Evolutionary conservation across 2,797 vertebrate genomes (phyloP).

Genomic region (Diceros bicornis): DNA sequence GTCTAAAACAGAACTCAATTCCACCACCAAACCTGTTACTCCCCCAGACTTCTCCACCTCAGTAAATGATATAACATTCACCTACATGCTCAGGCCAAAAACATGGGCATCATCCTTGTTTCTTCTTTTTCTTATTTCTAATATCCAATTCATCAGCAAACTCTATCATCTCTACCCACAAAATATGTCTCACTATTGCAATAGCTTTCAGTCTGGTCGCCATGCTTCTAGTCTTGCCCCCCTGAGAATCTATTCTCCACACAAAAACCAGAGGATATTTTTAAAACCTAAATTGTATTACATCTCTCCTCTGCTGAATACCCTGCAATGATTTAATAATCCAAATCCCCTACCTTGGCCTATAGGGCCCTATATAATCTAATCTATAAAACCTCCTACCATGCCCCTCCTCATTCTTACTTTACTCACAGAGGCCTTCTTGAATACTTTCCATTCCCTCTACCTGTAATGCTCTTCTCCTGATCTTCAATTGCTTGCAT

Average conservation of each 20-base stretch:
- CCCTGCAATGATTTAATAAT: conserved; percentile 28
- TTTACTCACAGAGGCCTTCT: conserved; percentile 21
- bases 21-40: conserved; percentile 52
- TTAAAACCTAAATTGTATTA: conserved; percentile 44
- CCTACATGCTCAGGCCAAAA: conserved; percentile 42
- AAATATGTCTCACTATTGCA: conserved; percentile 25
- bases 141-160: conserved; percentile 54
- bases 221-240: background rate
- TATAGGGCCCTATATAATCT: background rate
- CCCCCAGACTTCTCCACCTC: background rate
- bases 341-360: conserved; percentile 19
- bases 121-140: conserved; percentile 27
- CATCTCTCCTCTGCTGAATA: conserved; percentile 33
- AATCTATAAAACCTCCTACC: background rate
- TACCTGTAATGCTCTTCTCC: background rate
- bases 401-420: background rate
- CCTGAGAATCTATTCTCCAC: background rate
- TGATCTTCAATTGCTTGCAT: conserved; percentile 31
- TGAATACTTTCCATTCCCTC: conserved; percentile 13
- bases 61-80: conserved; percentile 60
- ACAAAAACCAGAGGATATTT: background rate
- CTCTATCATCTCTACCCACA: conserved; percentile 1
- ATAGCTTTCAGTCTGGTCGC: conserved; percentile 8
- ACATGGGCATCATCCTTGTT: background rate
- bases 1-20: conserved; percentile 59